Evolutionary conservation across 2,888 invertebrate species (phyloP).

Genomic region (Sisyra terminalis): DNA sequence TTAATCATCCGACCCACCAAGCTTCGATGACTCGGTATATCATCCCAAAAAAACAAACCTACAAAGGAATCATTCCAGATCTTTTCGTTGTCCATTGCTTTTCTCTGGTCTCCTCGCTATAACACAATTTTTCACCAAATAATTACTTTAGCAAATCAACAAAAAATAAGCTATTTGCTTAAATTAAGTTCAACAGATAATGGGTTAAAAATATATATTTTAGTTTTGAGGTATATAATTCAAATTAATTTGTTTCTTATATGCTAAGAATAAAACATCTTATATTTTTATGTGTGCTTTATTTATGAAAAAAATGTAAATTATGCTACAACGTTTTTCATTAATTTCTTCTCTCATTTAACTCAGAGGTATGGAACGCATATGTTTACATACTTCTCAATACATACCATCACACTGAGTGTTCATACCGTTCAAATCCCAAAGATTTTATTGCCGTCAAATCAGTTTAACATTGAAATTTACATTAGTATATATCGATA

Average conservation of each 20-base stretch:
- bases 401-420: not conserved
- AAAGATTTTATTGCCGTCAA: slow-evolving; percentile 1
- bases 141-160: too few relatives aligned
- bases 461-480: slow-evolving; percentile 5
- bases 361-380: not conserved
- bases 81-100: too few relatives aligned
- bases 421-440: not conserved
- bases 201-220: too few relatives aligned
- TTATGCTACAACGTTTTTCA: slow-evolving; percentile 32
- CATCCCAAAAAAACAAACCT: too few relatives aligned
- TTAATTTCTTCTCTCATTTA: not conserved
- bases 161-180: too few relatives aligned
- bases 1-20: too few relatives aligned
- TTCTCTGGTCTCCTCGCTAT: too few relatives aligned
- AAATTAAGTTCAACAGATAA: too few relatives aligned
- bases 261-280: slow-evolving; percentile 7
- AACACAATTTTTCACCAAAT: too few relatives aligned
- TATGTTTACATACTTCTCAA: not conserved
- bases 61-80: too few relatives aligned
- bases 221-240: too few relatives aligned
- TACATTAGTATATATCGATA: slow-evolving; percentile 2
- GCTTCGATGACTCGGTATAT: too few relatives aligned
- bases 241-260: not conserved
- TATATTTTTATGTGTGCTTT: slow-evolving; percentile 33
- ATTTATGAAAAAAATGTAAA: slow-evolving; percentile 53